Percentiles rank a stretch among this genome's conserved stretches.
These are phyloP conservation scores for Upupa epops DNA, from an alignment of 2,113 vertebrate genomes.

Conservation along the genomic window DNA sequence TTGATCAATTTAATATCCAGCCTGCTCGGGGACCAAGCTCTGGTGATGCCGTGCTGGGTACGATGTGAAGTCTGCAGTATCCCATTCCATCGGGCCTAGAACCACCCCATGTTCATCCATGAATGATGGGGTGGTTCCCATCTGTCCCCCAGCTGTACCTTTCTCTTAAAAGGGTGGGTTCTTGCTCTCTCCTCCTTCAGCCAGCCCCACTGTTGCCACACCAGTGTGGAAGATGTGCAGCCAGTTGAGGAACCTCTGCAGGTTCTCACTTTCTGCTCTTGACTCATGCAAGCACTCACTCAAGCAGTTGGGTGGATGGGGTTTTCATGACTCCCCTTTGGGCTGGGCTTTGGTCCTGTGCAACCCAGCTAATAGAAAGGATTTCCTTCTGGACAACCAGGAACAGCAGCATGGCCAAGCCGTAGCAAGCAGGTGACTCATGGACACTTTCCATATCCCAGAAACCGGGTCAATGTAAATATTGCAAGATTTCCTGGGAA, in stretches of 20 bases:
- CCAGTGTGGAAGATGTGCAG: fast-evolving
- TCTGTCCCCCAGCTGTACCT: background rate
- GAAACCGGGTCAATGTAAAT: background rate
- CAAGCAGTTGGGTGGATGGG: background rate
- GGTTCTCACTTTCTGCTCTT: background rate
- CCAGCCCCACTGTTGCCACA: background rate
- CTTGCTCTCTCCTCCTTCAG: background rate
- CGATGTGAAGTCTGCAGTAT: slow-evolving; percentile 1
- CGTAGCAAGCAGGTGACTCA: background rate
- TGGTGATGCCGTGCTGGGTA: slow-evolving; percentile 19
- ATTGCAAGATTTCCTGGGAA: background rate
- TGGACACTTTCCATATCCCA: background rate
- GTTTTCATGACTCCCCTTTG: background rate
- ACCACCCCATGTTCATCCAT: background rate
- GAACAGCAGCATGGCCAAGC: background rate
- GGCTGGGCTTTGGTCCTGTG: background rate
- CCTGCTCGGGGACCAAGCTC: slow-evolving; percentile 38
- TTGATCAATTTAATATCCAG: slow-evolving; percentile 70
- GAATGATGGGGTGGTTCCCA: no score
- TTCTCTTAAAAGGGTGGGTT: background rate
- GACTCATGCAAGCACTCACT: background rate
- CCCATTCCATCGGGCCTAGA: background rate
- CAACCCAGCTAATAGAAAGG: background rate
- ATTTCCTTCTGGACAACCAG: background rate
- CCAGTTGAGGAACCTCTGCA: background rate